A percentile compares a stretch with the other conserved stretches of the same genome.
Conservation (phyloP, 2,797 vertebrate genomes). For the Labeo calbasu region DNA sequence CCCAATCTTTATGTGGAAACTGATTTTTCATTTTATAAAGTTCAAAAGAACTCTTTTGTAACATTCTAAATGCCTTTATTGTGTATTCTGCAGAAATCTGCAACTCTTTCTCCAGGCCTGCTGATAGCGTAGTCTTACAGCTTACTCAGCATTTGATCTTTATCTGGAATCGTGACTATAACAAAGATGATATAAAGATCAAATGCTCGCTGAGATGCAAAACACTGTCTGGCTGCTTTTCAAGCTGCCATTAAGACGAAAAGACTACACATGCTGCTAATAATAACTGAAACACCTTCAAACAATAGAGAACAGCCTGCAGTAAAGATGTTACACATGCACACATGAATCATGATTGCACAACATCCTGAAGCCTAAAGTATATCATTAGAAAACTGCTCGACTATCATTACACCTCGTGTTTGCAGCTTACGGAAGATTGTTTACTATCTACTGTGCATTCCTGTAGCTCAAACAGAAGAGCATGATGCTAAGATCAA, state of each 20-base stretch:
- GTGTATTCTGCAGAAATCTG: neutral
- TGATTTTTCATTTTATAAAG: neutral
- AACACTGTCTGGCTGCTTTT: neutral
- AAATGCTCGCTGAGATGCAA: neutral
- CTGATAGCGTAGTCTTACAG: neutral
- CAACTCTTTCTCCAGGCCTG: neutral
- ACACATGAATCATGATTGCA: slow-evolving; percentile 5
- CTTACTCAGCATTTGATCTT: slow-evolving; percentile 5
- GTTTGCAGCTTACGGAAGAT: neutral
- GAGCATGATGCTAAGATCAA: neutral
- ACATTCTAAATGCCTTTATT: neutral
- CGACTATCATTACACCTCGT: neutral
- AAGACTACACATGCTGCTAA: neutral
- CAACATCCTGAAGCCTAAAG: neutral
- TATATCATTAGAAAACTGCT: slow-evolving; percentile 2
- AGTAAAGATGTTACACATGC: slow-evolving; percentile 1
- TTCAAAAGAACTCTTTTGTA: neutral
- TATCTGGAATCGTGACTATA: neutral
- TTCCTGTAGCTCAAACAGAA: neutral
- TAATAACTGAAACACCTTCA: neutral
- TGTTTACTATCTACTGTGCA: neutral
- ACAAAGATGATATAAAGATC: neutral
- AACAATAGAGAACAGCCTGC: neutral
- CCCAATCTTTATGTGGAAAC: neutral
- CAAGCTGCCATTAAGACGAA: neutral